A percentile compares a stretch with the other conserved stretches of the same genome.
These are phyloP conservation scores for Patella caerulea DNA, from an alignment of 2,888 invertebrate species.

Conservation along the genomic window DNA sequence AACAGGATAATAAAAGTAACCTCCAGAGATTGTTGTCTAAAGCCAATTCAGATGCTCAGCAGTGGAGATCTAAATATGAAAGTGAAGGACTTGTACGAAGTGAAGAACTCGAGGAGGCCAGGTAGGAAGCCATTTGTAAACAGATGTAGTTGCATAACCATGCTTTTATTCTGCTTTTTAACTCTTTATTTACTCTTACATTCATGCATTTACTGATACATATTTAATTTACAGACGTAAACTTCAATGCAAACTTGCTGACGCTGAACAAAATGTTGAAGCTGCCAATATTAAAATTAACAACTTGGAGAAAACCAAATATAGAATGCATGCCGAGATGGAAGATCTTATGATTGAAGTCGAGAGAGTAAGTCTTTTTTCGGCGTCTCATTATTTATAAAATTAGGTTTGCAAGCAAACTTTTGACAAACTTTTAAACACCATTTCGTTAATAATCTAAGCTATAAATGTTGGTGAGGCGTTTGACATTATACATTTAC, in stretches of 20 bases:
- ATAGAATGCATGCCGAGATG: constrained; percentile 95
- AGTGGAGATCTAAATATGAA: constrained; percentile 99
- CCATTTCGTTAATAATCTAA: too few relatives aligned
- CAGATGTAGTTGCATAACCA: neutral
- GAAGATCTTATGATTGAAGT: constrained; percentile 98
- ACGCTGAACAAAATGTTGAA: constrained; percentile 97
- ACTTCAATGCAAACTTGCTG: constrained; percentile 93
- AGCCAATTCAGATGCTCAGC: constrained; percentile 94
- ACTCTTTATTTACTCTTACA: neutral
- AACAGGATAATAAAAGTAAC: constrained; percentile 98
- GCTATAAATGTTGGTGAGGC: too few relatives aligned
- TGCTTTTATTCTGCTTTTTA: neutral
- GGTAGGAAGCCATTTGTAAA: constrained; percentile 18
- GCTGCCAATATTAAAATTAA: constrained; percentile 97
- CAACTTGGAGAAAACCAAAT: constrained; percentile 98
- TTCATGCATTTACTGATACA: neutral
- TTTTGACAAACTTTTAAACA: too few relatives aligned
- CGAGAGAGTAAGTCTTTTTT: constrained; percentile 84
- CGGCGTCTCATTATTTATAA: too few relatives aligned
- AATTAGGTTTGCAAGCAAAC: too few relatives aligned
- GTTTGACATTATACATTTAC: too few relatives aligned
- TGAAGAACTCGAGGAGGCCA: constrained; percentile 72
- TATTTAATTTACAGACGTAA: constrained; percentile 73
- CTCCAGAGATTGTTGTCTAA: constrained; percentile 98
- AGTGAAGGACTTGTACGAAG: constrained; percentile 79